These are phyloP conservation scores for Zeuzera pyrina DNA, from an alignment of 2,888 invertebrate species.

Conservation along the genomic window DNA sequence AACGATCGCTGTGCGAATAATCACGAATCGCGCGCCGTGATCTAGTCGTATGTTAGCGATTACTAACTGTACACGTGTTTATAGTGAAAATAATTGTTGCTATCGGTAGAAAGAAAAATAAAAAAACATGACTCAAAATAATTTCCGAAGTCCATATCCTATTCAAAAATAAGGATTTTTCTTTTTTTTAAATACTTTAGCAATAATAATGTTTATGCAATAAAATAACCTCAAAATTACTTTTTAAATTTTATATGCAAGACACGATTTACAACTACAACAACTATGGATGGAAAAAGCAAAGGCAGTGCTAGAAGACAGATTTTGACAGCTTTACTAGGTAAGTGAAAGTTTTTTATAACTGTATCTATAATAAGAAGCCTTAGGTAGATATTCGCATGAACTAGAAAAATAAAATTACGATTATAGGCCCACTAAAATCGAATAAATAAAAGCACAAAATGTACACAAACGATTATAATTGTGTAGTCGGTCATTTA, in stretches of 20 bases:
- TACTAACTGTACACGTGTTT: not conserved
- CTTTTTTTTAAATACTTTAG: not conserved
- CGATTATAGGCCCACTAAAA: too few relatives aligned
- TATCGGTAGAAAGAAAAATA: too few relatives aligned
- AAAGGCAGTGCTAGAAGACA: constrained; percentile 32
- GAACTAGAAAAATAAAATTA: too few relatives aligned
- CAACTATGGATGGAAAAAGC: constrained; percentile 28
- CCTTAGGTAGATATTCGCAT: too few relatives aligned
- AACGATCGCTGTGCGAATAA: too few relatives aligned
- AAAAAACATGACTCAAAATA: too few relatives aligned
- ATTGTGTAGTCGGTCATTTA: too few relatives aligned
- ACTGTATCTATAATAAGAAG: too few relatives aligned
- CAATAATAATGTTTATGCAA: constrained; percentile 8
- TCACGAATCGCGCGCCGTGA: not conserved
- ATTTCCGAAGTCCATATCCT: not conserved
- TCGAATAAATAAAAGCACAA: too few relatives aligned
- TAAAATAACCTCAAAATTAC: constrained; percentile 4
- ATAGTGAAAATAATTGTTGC: not conserved
- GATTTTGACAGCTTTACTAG: constrained; percentile 43
- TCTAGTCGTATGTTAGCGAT: not conserved
- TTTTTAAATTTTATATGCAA: not conserved
- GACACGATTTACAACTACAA: not conserved
- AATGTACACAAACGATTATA: too few relatives aligned
- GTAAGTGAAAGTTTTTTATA: constrained; percentile 27
- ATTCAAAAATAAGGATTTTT: not conserved